phyloP scores from a whole-genome alignment of 2,888 invertebrate genomes.

The Invenusta paracnida region DNA sequence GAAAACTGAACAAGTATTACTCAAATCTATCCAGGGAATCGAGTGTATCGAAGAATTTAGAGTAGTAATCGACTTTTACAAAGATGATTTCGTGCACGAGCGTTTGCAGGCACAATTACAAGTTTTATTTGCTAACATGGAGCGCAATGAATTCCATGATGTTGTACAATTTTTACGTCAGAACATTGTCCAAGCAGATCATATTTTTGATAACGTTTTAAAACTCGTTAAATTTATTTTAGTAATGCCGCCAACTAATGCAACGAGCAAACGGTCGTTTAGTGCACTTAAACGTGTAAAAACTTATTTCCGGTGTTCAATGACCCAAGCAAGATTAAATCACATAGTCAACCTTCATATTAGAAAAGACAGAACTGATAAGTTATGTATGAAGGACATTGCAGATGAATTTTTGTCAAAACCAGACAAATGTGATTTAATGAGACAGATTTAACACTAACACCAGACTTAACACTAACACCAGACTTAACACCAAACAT shows the following conservation, averaged over 20 bases:
- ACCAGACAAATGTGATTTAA: no score
- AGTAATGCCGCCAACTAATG: not conserved
- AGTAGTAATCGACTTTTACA: not conserved
- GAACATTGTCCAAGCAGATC: not conserved
- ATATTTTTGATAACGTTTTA: not conserved
- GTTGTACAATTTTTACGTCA: not conserved
- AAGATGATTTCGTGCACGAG: not conserved
- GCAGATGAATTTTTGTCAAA: no score
- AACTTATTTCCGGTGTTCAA: not conserved
- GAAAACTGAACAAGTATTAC: constrained; percentile 1
- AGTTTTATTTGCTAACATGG: not conserved
- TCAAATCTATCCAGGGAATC: not conserved
- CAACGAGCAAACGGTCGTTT: not conserved
- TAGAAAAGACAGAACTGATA: not conserved
- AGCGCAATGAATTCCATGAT: not conserved
- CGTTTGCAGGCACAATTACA: constrained; percentile 12
- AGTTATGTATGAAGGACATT: not conserved
- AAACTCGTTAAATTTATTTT: not conserved
- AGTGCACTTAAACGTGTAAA: not conserved
- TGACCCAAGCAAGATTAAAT: not conserved
- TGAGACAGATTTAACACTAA: no score
- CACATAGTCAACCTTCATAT: not conserved
- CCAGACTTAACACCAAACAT: no score
- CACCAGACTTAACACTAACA: no score
- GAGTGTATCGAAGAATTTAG: constrained; percentile 13